Evolutionary conservation across 2,888 invertebrate genomes (phyloP).

Genomic region (Andrena bucephala): DNA sequence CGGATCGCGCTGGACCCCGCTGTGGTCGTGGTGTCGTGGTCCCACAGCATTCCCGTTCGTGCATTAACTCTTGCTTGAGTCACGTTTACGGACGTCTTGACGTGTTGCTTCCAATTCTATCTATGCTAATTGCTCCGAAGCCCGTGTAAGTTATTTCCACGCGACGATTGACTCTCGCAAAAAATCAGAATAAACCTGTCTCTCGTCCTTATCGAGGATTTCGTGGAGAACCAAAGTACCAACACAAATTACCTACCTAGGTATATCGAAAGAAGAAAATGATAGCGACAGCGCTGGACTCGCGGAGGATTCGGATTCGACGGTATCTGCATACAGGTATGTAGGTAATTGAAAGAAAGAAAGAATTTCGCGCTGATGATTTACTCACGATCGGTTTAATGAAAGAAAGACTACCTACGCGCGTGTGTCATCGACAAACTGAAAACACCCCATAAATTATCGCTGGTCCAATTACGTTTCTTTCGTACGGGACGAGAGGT

Average conservation of each 20-base stretch:
- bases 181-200: neutral
- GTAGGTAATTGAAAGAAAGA: no score
- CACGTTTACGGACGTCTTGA: slow-evolving; percentile 46
- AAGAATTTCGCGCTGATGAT: slow-evolving; percentile 12
- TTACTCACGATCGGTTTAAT: slow-evolving; percentile 7
- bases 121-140: neutral
- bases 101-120: slow-evolving; percentile 16
- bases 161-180: neutral
- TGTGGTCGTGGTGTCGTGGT: no score
- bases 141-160: neutral
- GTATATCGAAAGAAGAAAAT: no score
- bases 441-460: slow-evolving; percentile 26
- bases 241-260: neutral
- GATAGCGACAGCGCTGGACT: neutral
- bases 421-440: slow-evolving; percentile 25
- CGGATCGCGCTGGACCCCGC: neutral
- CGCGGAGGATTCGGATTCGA: neutral
- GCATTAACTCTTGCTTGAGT: slow-evolving; percentile 75
- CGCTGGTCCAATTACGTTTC: slow-evolving; percentile 26
- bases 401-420: slow-evolving; percentile 28
- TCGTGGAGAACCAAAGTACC: neutral
- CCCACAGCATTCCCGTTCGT: slow-evolving; percentile 52
- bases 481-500: slow-evolving; percentile 7
- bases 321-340: no score
- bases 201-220: no score